Evolutionary conservation across 1,140 invertebrate genomes (phyloP), one percentile per base, ranked within the genome.

Genomic region (Rhyacophila brunnea): DNA sequence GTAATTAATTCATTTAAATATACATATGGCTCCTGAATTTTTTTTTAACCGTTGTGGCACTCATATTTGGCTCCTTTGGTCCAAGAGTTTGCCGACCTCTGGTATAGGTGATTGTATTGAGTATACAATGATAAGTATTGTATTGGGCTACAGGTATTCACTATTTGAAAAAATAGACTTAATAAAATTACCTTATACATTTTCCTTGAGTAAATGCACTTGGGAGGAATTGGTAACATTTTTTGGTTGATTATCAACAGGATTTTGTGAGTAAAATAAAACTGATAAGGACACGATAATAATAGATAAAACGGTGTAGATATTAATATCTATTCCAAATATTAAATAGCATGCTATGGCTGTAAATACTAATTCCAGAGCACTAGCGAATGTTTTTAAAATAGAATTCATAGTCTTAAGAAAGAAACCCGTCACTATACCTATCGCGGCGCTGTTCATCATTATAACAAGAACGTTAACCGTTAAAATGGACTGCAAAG

Each of bases 381-480:
- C 94, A 78, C 92, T 93, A 1, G 95, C 95, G 79, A 97, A 98
- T 6, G 92, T 96, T 79, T 98, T 98, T 38, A 98, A 77, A 67
- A 98, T 97, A 6, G 95, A 98, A 76, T 98, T 98, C 52, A 98
- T 81, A 60, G 87, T 91, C 69, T 92, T 92, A 1, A 98, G 79
- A 68, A 98, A 97, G 69, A 97, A 91, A 72, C 92, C 95, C 0
- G 95, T 97, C 1, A 95, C 89, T 65, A 98, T 94, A 17, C 95
- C 95, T 51, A 95, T 88, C 1, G 88, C 84, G 1, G 93, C 89
- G 79, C 93, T 96, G 70, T 97, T 98, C 0, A 93, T 67, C 68
- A 95, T 90, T 14, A 96, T 91, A 10, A 90, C 71, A 17, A 95
- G 69, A 0, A 95, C 90, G 73, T 86, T 84, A 13, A 81, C 80